Conservation (phyloP, 2,888 invertebrate genomes). For the Agrenia bidenticulata region DNA sequence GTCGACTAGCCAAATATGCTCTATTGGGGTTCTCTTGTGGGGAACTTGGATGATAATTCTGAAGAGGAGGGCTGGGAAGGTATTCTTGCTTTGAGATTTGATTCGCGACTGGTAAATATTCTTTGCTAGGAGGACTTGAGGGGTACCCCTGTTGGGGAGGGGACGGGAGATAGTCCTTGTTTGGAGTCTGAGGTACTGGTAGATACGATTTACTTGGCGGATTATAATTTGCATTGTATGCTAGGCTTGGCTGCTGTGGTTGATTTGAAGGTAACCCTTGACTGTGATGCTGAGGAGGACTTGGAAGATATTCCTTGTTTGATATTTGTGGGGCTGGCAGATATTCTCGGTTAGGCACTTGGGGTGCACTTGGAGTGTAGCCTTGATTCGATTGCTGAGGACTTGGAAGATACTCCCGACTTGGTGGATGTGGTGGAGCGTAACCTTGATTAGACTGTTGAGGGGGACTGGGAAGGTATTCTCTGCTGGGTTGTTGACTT, state of each 20-base stretch:
- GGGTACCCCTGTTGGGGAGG: not conserved
- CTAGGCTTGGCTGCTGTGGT: too few relatives aligned
- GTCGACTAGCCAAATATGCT: not conserved
- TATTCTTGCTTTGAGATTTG: not conserved
- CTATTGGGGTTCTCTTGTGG: not conserved
- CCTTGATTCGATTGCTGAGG: conserved; percentile 10
- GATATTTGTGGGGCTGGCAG: conserved; percentile 12
- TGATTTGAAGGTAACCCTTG: not conserved
- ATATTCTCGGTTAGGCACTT: conserved; percentile 12
- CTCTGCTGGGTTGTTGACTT: conserved; percentile 8
- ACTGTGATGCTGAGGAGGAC: not conserved
- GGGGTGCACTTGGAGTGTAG: not conserved
- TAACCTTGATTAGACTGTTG: too few relatives aligned
- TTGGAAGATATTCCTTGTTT: conserved; percentile 4
- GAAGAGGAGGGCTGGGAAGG: not conserved
- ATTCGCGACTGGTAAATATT: not conserved
- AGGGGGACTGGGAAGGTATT: not conserved
- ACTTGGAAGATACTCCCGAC: conserved; percentile 17
- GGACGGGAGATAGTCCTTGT: not conserved
- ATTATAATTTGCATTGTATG: too few relatives aligned
- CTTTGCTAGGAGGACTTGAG: too few relatives aligned
- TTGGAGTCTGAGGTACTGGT: too few relatives aligned
- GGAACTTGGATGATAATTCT: not conserved
- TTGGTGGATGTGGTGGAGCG: not conserved
- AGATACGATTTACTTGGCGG: too few relatives aligned